phyloP scores from a whole-genome alignment of 1,140 invertebrate species.

The Diprion similis region DNA sequence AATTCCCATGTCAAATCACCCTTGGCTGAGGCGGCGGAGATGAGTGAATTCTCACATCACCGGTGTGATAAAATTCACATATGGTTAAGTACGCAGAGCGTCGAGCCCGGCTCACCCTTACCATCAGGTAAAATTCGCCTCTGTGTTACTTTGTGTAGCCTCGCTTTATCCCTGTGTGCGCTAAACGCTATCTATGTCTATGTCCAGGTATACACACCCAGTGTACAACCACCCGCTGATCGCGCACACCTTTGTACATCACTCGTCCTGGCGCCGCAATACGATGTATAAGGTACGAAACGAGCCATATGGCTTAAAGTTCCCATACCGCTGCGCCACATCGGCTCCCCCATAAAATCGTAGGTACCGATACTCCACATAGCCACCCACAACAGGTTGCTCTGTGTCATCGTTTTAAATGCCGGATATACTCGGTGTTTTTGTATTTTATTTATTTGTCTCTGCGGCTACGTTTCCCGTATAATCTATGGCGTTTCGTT shows the following conservation, averaged over 20 bases:
- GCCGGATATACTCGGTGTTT: no score
- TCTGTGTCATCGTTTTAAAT: no score
- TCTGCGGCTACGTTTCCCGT: no score
- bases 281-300: conserved; percentile 25
- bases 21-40: conserved; percentile 32
- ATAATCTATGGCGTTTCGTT: no score
- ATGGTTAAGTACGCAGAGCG: conserved; percentile 8
- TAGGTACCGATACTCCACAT: conserved; percentile 16
- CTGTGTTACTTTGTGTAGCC: conserved; percentile 1
- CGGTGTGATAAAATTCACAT: conserved; percentile 35
- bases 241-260: conserved; percentile 14
- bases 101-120: conserved; percentile 15
- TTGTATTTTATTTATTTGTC: no score
- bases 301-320: conserved; percentile 43
- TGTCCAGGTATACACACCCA: conserved; percentile 10
- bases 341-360: conserved; percentile 4
- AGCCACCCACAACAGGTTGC: conserved; percentile 1
- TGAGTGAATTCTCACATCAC: conserved; percentile 39
- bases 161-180: no score
- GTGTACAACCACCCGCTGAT: neutral
- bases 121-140: conserved; percentile 32
- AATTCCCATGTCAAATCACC: conserved; percentile 49
- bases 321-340: conserved; percentile 36
- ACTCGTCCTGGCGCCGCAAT: conserved; percentile 27
- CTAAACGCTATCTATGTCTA: no score